Base-by-base conservation (phyloP, 2,888 invertebrate genomes). In the Hirtodrosophila confusa region DNA sequence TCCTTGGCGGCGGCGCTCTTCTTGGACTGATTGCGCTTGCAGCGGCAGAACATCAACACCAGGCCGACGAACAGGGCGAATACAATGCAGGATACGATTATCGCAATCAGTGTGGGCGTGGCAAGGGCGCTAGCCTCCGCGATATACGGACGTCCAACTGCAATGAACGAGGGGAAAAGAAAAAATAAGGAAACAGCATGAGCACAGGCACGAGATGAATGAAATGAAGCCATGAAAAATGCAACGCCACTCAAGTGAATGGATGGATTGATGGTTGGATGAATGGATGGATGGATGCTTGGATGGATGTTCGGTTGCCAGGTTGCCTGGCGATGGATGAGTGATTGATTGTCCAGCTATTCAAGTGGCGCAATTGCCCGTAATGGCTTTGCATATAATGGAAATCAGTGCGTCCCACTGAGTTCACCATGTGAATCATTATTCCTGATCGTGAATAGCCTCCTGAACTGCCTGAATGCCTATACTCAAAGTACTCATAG, bases 1-100 rank as follows among this genome's bases (percentile, higher is more conserved):
- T 97, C 97, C 92, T 97, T 97, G 29, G 95, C 94, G 78, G 95
- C 94, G 69, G 93, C 93, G 73, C 96, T 95, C 91, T 97, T 96
- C 90, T 96, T 96, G 80, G 94, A 94, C 88, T 95, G 95, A 88
- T 95, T 95, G 66, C 95, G 94, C 85, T 96, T 96, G 91, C 97
- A 96, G 66, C 96, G 95, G 89, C 97, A 97, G 93, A 97, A 97
- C 89, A 97, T 94, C 80, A 96, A 93, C 62, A 97, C 92, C 5
- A 97, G 92, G 10, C 95, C 95, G 39, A 95, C 93, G 89, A 96
- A 96, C 1, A 96, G 92, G 4, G 96, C 93, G 82, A 96, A 95
- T n/a, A 97, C 95, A 60, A 96, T 94, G 79, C 95, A 95, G 44
- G 96, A 95, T 24, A 96, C 95, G 69, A 96, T 93, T 76, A 96